A percentile compares a stretch with the other conserved stretches of the same genome.
Conservation (phyloP, 2,888 invertebrate species). For the Biston betularia region DNA sequence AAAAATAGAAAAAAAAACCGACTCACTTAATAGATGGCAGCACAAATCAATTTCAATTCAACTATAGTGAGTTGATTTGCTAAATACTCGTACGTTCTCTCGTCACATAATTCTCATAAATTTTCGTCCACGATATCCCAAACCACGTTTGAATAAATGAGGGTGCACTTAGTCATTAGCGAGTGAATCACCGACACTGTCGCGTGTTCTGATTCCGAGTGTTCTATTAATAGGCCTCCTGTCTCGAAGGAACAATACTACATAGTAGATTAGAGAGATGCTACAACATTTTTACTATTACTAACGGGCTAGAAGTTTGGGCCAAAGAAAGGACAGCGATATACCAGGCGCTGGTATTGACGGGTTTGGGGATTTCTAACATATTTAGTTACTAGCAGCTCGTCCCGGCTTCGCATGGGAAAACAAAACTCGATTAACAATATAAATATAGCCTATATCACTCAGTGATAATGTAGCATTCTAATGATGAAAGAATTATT, state of each 20-base stretch:
- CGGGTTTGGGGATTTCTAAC: too few relatives aligned
- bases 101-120: background rate
- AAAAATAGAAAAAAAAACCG: too few relatives aligned
- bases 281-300: background rate
- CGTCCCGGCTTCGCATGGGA: too few relatives aligned
- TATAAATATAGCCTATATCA: too few relatives aligned
- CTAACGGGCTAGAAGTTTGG: background rate
- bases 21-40: too few relatives aligned
- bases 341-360: background rate
- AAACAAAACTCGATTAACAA: too few relatives aligned
- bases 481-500: too few relatives aligned
- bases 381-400: too few relatives aligned
- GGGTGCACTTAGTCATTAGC: conserved; percentile 27
- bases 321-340: background rate
- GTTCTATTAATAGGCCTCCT: conserved; percentile 19
- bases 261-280: conserved; percentile 7
- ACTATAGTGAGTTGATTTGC: too few relatives aligned
- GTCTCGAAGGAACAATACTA: conserved; percentile 28
- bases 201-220: conserved; percentile 17
- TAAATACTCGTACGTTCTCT: background rate
- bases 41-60: too few relatives aligned
- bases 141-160: conserved; percentile 13
- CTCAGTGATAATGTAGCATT: too few relatives aligned
- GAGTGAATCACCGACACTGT: conserved; percentile 25
- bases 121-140: background rate